Evolutionary conservation across 2,113 vertebrate species (phyloP).

Genomic region (Megalops atlanticus): DNA sequence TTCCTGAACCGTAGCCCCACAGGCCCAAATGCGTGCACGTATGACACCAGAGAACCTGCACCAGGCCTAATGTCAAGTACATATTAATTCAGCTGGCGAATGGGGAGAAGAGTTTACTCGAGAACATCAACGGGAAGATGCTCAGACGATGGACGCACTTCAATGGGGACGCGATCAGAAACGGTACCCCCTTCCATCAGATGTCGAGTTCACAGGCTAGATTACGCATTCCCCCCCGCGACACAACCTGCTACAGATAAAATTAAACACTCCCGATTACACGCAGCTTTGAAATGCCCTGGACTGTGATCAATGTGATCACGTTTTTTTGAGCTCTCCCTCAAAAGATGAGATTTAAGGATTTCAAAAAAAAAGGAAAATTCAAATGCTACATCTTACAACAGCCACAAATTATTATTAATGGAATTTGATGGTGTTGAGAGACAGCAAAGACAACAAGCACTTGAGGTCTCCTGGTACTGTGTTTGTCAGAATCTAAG

Average conservation of each 20-base stretch:
- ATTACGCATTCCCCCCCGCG: conserved; percentile 64
- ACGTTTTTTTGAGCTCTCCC: conserved; percentile 55
- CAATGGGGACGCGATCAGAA: conserved; percentile 67
- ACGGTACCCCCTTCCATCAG: conserved; percentile 65
- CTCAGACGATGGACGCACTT: conserved; percentile 62
- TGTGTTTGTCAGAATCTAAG: conserved; percentile 56
- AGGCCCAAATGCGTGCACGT: conserved; percentile 20
- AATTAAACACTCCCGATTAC: conserved; percentile 71
- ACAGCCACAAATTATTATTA: conserved; percentile 48
- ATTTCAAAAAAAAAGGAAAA: conserved; percentile 48
- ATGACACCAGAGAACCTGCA: conserved; percentile 1
- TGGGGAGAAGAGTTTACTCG: conserved; percentile 35
- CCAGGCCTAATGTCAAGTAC: conserved; percentile 44
- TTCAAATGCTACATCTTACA: conserved; percentile 53
- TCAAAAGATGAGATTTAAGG: conserved; percentile 62
- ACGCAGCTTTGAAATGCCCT: conserved; percentile 68
- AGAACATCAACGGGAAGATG: conserved; percentile 45
- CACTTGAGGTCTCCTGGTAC: conserved; percentile 46
- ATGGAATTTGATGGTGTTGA: conserved; percentile 64
- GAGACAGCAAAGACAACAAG: conserved; percentile 56
- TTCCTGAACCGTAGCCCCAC: conserved; percentile 42
- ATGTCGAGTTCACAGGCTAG: conserved; percentile 73
- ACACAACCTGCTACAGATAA: conserved; percentile 70
- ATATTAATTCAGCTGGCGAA: conserved; percentile 41
- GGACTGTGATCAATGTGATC: conserved; percentile 66